Base-by-base conservation (phyloP, 2,113 vertebrate species). In the Chlamydotis undulata region DNA sequence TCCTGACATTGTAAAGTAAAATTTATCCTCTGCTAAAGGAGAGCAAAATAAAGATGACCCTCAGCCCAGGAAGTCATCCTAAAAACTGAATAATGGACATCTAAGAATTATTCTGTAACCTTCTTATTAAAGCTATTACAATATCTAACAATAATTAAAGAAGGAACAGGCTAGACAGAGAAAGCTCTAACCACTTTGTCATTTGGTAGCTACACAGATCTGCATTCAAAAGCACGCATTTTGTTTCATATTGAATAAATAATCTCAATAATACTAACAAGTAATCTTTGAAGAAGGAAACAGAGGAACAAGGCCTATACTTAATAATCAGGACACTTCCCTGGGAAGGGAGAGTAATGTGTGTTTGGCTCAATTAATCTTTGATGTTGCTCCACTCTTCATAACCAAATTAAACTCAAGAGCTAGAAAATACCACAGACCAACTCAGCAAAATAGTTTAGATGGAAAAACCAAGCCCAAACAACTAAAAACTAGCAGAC, bases 201-300 rank as follows among this genome's bases (percentile, higher is more conserved):
- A 93, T 84, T 87, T 84, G 29, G 43, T 65, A 94, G 73, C 57
- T 96, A 87, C 76, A 39, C 16, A 94, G 24, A 21, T 71, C 88
- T 87, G 29, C 65, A 71, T 82, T 67, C 39, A 45, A 57, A 96
- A 91, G 41, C 28, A 79, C 50, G 39, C 57, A 68, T 83, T 95
- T 89, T 12, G 68, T 74, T 95, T 82, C 39, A n/a, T 25, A 60
- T 28, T 91, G 81, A 94, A 94, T 77, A 94, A 95, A 81, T 89
- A 92, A 81, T 91, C 93, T 70, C 41, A 81, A 26, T 45, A 77
- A 80, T 83, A 79, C 37, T 90, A 83, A 81, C 47, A 94, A 86
- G n/a, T 4, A 59, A 64, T 52, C 69, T 53, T 94, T 78, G 59
- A 94, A 91, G 73, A 83, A 82, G 9, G 88, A 92, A 94, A 84